Evolutionary conservation across 2,888 invertebrate genomes (phyloP).

Genomic region (Tenthredo livida): DNA sequence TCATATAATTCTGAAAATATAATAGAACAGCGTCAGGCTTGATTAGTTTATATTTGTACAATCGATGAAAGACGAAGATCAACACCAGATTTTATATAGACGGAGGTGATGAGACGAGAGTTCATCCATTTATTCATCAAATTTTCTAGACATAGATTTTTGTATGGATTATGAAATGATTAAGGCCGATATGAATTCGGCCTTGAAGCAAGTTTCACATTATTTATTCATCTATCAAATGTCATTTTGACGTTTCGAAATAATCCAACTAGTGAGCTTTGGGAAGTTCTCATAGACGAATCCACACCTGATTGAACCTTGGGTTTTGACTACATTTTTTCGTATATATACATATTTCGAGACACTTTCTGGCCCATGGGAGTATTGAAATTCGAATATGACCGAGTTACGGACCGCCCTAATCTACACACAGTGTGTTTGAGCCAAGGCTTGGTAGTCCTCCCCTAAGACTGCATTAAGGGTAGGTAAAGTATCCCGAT

Average conservation of each 20-base stretch:
- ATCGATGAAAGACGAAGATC: not conserved
- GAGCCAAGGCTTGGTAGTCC: not conserved
- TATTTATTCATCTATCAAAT: not conserved
- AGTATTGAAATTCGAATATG: too few relatives aligned
- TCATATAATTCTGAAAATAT: not conserved
- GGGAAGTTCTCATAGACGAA: not conserved
- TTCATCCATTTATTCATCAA: not conserved
- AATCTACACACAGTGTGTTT: not conserved
- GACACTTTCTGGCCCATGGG: too few relatives aligned
- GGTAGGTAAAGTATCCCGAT: conserved; percentile 22
- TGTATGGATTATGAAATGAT: not conserved
- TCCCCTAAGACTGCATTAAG: conserved; percentile 32
- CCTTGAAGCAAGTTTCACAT: not conserved
- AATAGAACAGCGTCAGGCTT: not conserved
- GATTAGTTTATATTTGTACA: not conserved
- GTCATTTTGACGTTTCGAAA: not conserved
- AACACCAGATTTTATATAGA: not conserved
- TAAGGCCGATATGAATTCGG: not conserved
- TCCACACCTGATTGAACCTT: too few relatives aligned
- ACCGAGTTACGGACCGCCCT: too few relatives aligned
- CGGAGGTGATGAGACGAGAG: not conserved
- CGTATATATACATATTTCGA: too few relatives aligned
- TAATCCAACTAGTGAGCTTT: not conserved
- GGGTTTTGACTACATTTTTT: too few relatives aligned
- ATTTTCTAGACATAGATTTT: not conserved